A percentile compares a stretch with the other conserved stretches of the same genome.
Conservation (phyloP, 2,113 vertebrate species). For the Cranoglanis bouderius region DNA sequence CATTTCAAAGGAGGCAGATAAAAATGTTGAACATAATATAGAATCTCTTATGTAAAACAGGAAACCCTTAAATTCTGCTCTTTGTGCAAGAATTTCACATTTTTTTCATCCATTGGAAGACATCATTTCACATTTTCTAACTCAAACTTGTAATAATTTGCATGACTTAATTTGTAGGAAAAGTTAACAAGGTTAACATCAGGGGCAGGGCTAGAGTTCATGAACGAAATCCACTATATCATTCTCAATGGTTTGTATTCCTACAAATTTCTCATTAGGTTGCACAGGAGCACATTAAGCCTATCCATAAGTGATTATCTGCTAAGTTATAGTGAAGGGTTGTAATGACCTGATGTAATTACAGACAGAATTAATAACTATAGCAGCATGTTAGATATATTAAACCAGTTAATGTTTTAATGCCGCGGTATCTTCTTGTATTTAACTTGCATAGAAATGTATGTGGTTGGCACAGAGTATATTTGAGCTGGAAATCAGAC, state of each 20-base stretch:
- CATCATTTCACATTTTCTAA: background rate
- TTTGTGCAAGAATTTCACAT: background rate
- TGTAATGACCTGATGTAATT: background rate
- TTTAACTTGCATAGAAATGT: background rate
- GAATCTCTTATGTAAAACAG: background rate
- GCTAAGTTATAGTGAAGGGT: background rate
- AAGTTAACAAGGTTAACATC: background rate
- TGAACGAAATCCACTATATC: background rate
- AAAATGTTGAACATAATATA: background rate
- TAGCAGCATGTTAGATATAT: background rate
- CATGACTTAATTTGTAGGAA: background rate
- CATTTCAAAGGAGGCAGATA: background rate
- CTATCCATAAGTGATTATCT: background rate
- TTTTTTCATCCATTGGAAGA: background rate
- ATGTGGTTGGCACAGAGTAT: background rate
- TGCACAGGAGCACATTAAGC: background rate
- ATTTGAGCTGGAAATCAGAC: background rate
- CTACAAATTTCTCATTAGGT: background rate
- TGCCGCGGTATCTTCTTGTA: background rate
- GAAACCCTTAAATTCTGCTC: background rate
- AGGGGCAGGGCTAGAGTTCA: background rate
- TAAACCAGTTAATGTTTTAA: slow-evolving; percentile 1
- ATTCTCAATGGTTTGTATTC: background rate
- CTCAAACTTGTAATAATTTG: background rate
- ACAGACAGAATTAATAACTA: slow-evolving; percentile 14